A percentile compares a stretch with the other conserved stretches of the same genome.
These are phyloP conservation scores for Malacoraja senta DNA, from an alignment of 2,797 vertebrate species.

Conservation along the genomic window DNA sequence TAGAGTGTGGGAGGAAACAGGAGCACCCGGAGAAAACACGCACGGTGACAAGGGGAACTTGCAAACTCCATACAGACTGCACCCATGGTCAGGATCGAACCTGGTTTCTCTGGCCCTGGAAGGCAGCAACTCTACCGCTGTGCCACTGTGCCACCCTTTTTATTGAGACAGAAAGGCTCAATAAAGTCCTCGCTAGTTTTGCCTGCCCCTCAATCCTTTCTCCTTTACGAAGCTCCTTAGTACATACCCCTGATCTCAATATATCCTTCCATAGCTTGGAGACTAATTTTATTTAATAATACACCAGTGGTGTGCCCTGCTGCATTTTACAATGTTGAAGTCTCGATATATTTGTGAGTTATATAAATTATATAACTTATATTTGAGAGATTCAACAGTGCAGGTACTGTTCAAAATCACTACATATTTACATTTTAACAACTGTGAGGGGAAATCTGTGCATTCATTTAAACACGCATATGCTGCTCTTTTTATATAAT, in stretches of 20 bases:
- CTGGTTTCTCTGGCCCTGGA: too few relatives aligned
- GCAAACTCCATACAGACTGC: too few relatives aligned
- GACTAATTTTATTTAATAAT: neutral
- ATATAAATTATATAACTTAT: neutral
- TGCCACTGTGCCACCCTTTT: too few relatives aligned
- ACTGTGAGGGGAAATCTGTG: neutral
- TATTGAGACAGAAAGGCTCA: too few relatives aligned
- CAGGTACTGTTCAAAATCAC: neutral
- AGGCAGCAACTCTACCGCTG: too few relatives aligned
- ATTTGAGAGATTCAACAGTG: neutral
- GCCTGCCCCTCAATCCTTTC: too few relatives aligned
- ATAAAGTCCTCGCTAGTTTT: neutral
- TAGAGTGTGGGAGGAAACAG: too few relatives aligned
- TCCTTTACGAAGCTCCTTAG: neutral
- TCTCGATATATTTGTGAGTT: neutral
- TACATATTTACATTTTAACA: slow-evolving; percentile 12
- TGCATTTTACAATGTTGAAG: neutral
- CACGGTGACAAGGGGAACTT: too few relatives aligned
- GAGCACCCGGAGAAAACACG: too few relatives aligned
- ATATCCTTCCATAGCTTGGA: neutral
- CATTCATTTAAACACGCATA: neutral
- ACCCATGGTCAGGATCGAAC: too few relatives aligned
- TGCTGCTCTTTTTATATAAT: neutral
- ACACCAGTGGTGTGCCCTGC: neutral
- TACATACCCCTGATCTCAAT: neutral